These are phyloP conservation scores for Zeugodacus cucurbitae DNA, from an alignment of 1,140 invertebrate genomes.

Conservation along the genomic window DNA sequence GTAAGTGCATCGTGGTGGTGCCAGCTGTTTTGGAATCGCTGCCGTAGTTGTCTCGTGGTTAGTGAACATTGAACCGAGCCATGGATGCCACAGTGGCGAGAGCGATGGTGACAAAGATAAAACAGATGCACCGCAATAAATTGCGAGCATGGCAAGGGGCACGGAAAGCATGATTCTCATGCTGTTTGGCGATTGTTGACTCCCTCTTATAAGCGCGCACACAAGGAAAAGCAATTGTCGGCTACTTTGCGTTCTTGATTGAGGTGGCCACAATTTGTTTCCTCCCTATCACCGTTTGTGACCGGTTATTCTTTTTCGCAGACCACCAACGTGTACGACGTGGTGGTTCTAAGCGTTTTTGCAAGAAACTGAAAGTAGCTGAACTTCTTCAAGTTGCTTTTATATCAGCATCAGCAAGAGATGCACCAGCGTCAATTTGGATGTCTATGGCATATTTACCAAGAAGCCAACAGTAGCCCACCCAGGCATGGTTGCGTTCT, in stretches of 20 bases:
- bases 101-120: conserved; percentile 66
- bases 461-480: conserved; percentile 42
- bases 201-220: not conserved
- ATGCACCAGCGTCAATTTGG: too few species aligned
- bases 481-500: not conserved
- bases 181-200: conserved; percentile 30
- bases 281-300: not conserved
- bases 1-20: not conserved
- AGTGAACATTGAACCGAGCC: conserved; percentile 45
- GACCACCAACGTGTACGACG: conserved; percentile 23
- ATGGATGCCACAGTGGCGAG: conserved; percentile 62
- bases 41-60: not conserved
- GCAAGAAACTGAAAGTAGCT: conserved; percentile 63
- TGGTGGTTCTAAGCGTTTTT: conserved; percentile 43
- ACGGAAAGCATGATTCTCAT: conserved; percentile 62
- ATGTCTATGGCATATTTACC: conserved; percentile 54
- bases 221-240: not conserved
- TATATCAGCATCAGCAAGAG: conserved; percentile 50
- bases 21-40: not conserved
- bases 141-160: conserved; percentile 60
- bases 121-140: conserved; percentile 62
- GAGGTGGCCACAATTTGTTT: not conserved
- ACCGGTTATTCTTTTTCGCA: not conserved
- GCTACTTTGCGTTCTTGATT: not conserved
- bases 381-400: conserved; percentile 53